phyloP scores from a whole-genome alignment of 1,140 invertebrate species.

The Lethocerus indicus region DNA sequence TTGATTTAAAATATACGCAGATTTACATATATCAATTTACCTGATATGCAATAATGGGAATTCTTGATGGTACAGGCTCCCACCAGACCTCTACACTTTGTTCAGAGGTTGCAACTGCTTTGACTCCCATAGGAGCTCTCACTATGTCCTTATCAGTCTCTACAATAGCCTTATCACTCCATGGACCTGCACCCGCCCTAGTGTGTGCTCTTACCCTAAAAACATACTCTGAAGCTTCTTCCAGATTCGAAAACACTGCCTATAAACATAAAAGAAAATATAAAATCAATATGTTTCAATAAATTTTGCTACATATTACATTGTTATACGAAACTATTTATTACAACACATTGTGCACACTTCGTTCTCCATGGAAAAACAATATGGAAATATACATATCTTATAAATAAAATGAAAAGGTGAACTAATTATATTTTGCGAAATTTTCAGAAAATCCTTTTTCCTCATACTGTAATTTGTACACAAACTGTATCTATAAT shows the following conservation, averaged over 20 bases:
- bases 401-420: neutral
- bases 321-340: neutral
- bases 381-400: too few species aligned
- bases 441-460: too few species aligned
- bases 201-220: slow-evolving; percentile 88
- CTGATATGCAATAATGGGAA: slow-evolving; percentile 71
- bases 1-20: neutral
- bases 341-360: neutral
- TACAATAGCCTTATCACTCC: slow-evolving; percentile 66
- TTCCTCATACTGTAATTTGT: too few species aligned
- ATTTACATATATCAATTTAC: too few species aligned
- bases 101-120: slow-evolving; percentile 81
- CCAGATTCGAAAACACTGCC: slow-evolving; percentile 79
- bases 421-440: too few species aligned
- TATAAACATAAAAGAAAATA: slow-evolving; percentile 19
- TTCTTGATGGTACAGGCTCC: slow-evolving; percentile 76
- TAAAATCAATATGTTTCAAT: neutral
- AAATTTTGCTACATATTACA: neutral
- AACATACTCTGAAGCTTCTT: slow-evolving; percentile 91
- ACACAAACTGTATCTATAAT: too few species aligned
- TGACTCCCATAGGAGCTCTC: slow-evolving; percentile 73
- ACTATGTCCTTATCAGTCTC: slow-evolving; percentile 79
- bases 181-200: slow-evolving; percentile 72
- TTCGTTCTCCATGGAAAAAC: neutral
- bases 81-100: slow-evolving; percentile 88